Conservation (phyloP, 2,113 vertebrate species). For the Noctilio leporinus region DNA sequence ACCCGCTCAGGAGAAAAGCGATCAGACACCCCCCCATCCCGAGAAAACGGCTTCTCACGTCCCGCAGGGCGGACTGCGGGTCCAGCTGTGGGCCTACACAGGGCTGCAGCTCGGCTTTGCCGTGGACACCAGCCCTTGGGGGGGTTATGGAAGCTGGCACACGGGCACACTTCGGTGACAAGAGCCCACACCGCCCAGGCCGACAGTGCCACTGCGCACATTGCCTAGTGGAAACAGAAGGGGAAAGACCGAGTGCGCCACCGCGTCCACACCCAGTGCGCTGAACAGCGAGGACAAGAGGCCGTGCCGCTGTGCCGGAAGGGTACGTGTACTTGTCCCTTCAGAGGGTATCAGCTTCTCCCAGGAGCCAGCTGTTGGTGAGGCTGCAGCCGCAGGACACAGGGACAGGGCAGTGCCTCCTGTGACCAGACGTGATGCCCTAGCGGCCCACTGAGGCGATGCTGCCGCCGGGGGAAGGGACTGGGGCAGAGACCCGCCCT, state of each 20-base stretch:
- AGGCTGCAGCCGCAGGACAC: background rate
- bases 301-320: background rate
- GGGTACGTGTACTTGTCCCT: background rate
- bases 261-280: too few species aligned
- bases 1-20: background rate
- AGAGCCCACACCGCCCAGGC: background rate
- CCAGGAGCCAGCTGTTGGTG: background rate
- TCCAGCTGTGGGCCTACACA: too few species aligned
- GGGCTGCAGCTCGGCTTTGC: too few species aligned
- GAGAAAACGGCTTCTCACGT: background rate
- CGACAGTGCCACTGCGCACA: too few species aligned
- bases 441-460: too few species aligned
- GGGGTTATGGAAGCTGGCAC: too few species aligned
- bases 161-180: background rate
- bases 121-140: too few species aligned
- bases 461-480: background rate
- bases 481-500: background rate
- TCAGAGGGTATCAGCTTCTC: background rate
- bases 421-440: background rate
- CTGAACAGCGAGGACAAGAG: background rate
- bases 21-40: background rate
- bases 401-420: rapidly evolving
- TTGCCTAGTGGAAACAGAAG: background rate
- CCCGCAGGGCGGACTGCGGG: background rate
- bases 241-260: background rate